These are phyloP conservation scores for Isurus oxyrinchus DNA, from an alignment of 2,113 vertebrate genomes.

Conservation along the genomic window DNA sequence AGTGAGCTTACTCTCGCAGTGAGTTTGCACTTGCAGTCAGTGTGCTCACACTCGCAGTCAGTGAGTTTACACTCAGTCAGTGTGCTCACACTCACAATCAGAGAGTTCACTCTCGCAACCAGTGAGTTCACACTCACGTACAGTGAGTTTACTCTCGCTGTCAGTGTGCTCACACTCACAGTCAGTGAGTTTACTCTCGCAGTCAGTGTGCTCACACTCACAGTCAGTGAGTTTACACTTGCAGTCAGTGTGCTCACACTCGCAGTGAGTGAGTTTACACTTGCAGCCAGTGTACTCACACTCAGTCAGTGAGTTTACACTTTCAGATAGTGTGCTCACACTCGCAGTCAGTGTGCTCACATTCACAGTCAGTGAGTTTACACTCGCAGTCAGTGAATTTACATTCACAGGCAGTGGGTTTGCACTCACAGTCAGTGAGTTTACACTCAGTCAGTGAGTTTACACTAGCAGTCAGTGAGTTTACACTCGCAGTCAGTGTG, in stretches of 20 bases:
- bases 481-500: background rate
- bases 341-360: background rate
- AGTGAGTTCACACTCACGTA: background rate
- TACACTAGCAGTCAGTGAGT: background rate
- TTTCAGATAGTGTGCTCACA: too few relatives aligned
- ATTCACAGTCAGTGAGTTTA: background rate
- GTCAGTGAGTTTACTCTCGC: too few relatives aligned
- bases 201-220: too few relatives aligned
- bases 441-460: background rate
- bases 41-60: too few relatives aligned
- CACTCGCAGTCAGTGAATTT: background rate
- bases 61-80: background rate
- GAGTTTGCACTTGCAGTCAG: too few relatives aligned
- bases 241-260: background rate
- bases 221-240: background rate
- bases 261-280: background rate
- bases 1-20: too few relatives aligned
- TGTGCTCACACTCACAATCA: too few relatives aligned
- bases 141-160: background rate
- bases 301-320: too few relatives aligned
- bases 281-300: too few relatives aligned
- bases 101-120: background rate
- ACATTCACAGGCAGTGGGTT: background rate
- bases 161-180: background rate
- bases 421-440: too few relatives aligned